Conservation (phyloP, 2,113 vertebrate genomes). For the Aplodontia rufa region DNA sequence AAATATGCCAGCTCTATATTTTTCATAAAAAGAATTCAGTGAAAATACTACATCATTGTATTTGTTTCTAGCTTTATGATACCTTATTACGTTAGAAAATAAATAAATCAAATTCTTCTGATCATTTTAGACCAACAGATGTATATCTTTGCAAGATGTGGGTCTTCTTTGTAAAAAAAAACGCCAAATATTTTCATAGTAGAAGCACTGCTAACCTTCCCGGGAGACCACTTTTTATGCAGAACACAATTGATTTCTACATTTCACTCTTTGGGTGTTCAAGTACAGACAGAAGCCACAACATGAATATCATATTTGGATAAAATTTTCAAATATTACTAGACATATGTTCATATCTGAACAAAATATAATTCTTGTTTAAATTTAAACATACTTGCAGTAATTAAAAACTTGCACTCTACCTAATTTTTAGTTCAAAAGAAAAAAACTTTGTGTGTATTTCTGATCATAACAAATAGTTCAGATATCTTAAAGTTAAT, state of each 20-base stretch:
- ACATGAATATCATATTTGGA: not conserved
- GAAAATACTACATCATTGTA: not conserved
- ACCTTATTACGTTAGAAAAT: not conserved
- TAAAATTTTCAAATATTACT: not conserved
- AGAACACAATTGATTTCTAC: not conserved
- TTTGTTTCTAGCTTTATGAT: not conserved
- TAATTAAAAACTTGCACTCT: not conserved
- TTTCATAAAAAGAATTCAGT: not conserved
- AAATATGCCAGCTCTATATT: not conserved
- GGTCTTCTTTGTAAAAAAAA: not conserved
- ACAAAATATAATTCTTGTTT: not conserved
- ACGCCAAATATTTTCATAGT: not conserved
- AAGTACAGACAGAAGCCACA: not conserved
- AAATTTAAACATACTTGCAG: not conserved
- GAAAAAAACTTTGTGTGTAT: not conserved
- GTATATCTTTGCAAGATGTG: not conserved
- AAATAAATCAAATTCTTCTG: not conserved
- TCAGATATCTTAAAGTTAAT: not conserved
- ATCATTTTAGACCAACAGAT: not conserved
- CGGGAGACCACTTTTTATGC: not conserved
- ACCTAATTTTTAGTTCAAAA: not conserved
- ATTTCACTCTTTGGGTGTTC: not conserved
- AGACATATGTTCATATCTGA: not conserved
- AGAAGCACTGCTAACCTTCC: not conserved
- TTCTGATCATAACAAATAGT: not conserved